These are phyloP conservation scores for Phyllostomus discolor DNA, from an alignment of 2,113 vertebrate genomes.

Conservation along the genomic window DNA sequence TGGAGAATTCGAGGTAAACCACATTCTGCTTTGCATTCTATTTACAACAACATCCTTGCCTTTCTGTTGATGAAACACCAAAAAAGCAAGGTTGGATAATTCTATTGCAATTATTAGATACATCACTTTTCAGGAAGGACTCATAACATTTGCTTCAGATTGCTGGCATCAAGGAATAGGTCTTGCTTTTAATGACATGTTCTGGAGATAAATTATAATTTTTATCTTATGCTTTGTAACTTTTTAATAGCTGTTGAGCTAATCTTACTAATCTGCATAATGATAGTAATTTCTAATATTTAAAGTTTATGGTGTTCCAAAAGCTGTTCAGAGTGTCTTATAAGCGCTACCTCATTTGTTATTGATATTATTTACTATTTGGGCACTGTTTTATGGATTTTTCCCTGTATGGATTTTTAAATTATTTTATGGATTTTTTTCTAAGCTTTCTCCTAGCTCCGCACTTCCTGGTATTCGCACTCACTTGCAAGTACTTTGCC, in stretches of 20 bases:
- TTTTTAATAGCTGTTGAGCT: not conserved
- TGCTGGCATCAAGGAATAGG: not conserved
- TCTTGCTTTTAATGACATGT: not conserved
- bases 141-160: not conserved
- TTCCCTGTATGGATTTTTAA: not conserved
- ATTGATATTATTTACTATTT: not conserved
- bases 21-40: not conserved
- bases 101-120: not conserved
- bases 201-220: not conserved
- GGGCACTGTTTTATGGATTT: not conserved
- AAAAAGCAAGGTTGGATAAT: not conserved
- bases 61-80: not conserved
- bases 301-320: not conserved
- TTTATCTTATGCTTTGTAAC: not conserved
- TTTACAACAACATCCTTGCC: not conserved
- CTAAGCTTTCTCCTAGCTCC: not conserved
- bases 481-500: not conserved
- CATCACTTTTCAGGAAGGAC: not conserved
- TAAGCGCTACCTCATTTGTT: not conserved
- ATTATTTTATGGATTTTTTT: not conserved
- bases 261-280: not conserved
- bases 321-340: not conserved
- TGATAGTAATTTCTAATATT: not conserved
- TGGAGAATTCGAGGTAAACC: slow-evolving; percentile 7
- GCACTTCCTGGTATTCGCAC: not conserved